Percentiles rank a stretch among this genome's conserved stretches.
Evolutionary conservation across 2,797 vertebrate species (phyloP).

Genomic region (Acridotheres tristis): DNA sequence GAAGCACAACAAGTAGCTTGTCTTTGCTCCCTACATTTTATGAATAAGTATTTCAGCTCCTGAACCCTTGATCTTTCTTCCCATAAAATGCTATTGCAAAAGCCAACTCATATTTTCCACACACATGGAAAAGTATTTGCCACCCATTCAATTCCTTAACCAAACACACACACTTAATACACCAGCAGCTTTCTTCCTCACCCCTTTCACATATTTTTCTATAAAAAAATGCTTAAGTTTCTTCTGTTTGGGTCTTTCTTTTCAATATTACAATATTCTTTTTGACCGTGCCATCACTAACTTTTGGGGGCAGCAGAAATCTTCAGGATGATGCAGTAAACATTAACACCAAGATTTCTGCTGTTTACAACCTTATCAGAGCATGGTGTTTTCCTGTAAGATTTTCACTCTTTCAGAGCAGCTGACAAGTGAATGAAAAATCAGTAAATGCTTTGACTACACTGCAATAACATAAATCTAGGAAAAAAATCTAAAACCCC

Average conservation of each 20-base stretch:
- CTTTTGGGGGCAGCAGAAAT: background rate
- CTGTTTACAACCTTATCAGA: background rate
- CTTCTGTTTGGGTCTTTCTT: background rate
- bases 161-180: conserved; percentile 10
- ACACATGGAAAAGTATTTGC: conserved; percentile 46
- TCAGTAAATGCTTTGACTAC: background rate
- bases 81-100: conserved; percentile 56
- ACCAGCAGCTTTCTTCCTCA: background rate
- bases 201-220: background rate
- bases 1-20: conserved; percentile 55
- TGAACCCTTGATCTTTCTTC: conserved; percentile 63
- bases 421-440: conserved; percentile 9
- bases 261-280: background rate
- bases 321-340: background rate
- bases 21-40: conserved; percentile 50
- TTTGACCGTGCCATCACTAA: background rate
- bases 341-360: background rate
- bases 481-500: background rate
- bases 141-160: conserved; percentile 38
- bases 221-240: background rate
- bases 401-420: background rate
- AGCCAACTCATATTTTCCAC: conserved; percentile 58
- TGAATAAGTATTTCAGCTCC: conserved; percentile 61
- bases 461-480: background rate
- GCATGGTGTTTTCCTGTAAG: background rate